Base-by-base conservation (phyloP, 2,113 vertebrate species). In the Gopherus flavomarginatus region DNA sequence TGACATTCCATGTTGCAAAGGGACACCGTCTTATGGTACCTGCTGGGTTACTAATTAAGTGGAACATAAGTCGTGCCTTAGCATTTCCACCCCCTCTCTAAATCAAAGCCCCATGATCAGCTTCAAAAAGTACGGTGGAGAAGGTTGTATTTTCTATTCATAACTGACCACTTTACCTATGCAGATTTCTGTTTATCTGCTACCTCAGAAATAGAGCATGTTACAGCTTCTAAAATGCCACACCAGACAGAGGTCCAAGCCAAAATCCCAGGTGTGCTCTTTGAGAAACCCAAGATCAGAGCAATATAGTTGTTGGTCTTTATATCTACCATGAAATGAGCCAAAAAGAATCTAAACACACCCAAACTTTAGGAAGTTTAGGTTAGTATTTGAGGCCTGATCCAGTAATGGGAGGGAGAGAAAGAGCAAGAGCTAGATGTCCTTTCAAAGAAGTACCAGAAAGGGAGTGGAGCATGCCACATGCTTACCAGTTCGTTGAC, bases 211-310 rank as follows among this genome's bases (percentile, higher is more conserved):
- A 59, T 8, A 72, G 92, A 90, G 3, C 16, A 44, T 44, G 59
- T 88, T 89, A 90, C 88, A 47, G 52, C 54, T 82, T 86, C 75
- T 69, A 59, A 49, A 92, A 89, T 14, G 21, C n/a, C 80, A 85
- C 29, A 1, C 65, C 16, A 8, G 35, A 69, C 8, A 69, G 65
- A n/a, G 65, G 31, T 35, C 62, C 62, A 65, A 2, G 13, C 21
- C 87, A 24, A 86, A 54, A 92, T 59, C 44, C 47, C 50, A 35
- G 5, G 42, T 1, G 59, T 44, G 80, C 57, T 82, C 38, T 11
- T 4, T 84, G 35, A 14, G n/a, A 84, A 94, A 90, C 59, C 21
- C 21, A 77, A 93, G 19, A 95, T 72, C 50, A 92, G 80, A 90
- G 80, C 12, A 75, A 6, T 54, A 6, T 54, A 44, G 38, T 75